Evolutionary conservation across 2,797 vertebrate genomes (phyloP).

Genomic region (Melopsittacus undulatus): DNA sequence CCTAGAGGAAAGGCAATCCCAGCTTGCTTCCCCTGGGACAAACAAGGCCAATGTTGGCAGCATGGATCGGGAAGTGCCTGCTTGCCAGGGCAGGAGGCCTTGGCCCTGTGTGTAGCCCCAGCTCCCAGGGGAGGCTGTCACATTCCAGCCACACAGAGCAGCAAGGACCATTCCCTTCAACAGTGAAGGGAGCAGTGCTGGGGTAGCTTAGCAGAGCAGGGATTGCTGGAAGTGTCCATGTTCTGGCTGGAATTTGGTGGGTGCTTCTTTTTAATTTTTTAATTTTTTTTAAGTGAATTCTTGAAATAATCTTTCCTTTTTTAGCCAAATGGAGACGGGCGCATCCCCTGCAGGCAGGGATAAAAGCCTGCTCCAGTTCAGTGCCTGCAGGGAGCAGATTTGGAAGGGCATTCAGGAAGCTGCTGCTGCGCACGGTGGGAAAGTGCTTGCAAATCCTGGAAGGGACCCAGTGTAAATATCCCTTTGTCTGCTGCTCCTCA

Average conservation of each 20-base stretch:
- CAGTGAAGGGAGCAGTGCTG: background rate
- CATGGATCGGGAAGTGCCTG: background rate
- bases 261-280: background rate
- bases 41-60: fast-evolving
- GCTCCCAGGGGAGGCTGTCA: background rate
- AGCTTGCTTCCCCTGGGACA: background rate
- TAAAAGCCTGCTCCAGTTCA: slow-evolving; percentile 16
- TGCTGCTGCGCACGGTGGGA: background rate
- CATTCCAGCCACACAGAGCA: background rate
- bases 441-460: slow-evolving; percentile 42
- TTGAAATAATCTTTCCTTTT: background rate
- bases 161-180: background rate
- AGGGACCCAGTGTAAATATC: slow-evolving; percentile 54
- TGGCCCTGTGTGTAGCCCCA: fast-evolving
- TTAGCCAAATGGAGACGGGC: slow-evolving; percentile 25
- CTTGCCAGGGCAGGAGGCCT: background rate
- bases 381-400: slow-evolving; percentile 28
- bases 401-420: background rate
- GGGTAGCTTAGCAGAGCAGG: background rate
- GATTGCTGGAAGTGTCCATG: background rate
- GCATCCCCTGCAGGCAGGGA: slow-evolving; percentile 57
- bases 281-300: background rate
- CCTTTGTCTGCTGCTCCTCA: background rate
- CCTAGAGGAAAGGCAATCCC: background rate
- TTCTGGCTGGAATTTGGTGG: background rate